Evolutionary conservation across 2,797 vertebrate genomes (phyloP).

Genomic region (Sebastes dallii): DNA sequence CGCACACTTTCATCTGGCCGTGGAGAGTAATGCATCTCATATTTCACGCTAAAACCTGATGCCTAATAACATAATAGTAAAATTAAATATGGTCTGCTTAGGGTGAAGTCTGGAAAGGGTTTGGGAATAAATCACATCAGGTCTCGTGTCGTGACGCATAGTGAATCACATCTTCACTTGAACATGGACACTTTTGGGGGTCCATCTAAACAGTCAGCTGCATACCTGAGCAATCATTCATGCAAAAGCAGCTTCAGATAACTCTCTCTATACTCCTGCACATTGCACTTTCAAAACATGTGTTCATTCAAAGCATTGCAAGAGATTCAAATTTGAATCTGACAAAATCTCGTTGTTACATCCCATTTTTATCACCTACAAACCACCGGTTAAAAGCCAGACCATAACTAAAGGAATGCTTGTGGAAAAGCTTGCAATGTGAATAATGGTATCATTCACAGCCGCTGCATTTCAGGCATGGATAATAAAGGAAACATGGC

Average conservation of each 20-base stretch:
- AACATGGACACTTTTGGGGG: constrained; percentile 3
- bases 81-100: constrained; percentile 29
- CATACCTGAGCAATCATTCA: constrained; percentile 47
- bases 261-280: background rate
- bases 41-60: constrained; percentile 52
- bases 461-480: constrained; percentile 4
- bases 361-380: constrained; percentile 2
- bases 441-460: constrained; percentile 9
- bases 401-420: constrained; percentile 46
- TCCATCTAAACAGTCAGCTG: constrained; percentile 5
- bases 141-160: background rate
- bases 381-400: constrained; percentile 2
- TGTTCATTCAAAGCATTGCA: constrained; percentile 14
- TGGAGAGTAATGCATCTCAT: constrained; percentile 44
- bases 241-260: constrained; percentile 38
- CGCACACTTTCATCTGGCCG: constrained; percentile 53
- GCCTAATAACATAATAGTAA: constrained; percentile 48
- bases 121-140: constrained; percentile 39
- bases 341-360: background rate
- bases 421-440: background rate
- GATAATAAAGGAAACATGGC: constrained; percentile 8
- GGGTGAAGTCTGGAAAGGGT: constrained; percentile 30
- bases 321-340: constrained; percentile 4
- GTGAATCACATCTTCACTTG: constrained; percentile 25
- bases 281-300: constrained; percentile 23